These are phyloP conservation scores for Marasmarcha lunaedactyla DNA, from an alignment of 2,888 invertebrate species.

Conservation along the genomic window DNA sequence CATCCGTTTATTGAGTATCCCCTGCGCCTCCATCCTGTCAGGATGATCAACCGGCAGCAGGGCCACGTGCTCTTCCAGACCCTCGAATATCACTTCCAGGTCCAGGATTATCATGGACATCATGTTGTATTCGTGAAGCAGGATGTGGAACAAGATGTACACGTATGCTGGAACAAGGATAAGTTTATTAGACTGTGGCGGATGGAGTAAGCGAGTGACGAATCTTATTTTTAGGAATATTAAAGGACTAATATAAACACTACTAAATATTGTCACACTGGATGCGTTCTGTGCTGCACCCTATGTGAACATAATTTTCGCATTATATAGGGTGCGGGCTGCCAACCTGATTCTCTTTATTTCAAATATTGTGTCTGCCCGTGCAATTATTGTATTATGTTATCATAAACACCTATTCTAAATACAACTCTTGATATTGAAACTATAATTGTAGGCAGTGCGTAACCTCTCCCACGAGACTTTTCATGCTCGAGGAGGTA, in stretches of 20 bases:
- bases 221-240: background rate
- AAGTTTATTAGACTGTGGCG: background rate
- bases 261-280: too few species aligned
- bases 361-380: too few species aligned
- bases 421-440: too few species aligned
- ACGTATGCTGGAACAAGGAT: conserved; percentile 32
- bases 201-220: background rate
- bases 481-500: too few species aligned
- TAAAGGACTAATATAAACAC: background rate
- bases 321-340: too few species aligned
- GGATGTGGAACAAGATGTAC: conserved; percentile 36
- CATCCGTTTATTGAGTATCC: conserved; percentile 27
- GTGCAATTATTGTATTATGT: too few species aligned
- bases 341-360: too few species aligned
- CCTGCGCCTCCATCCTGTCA: conserved; percentile 23
- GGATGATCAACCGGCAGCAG: conserved; percentile 20
- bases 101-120: conserved; percentile 38
- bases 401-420: too few species aligned
- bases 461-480: too few species aligned
- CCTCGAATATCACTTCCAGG: conserved; percentile 34
- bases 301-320: too few species aligned
- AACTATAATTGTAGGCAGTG: too few species aligned
- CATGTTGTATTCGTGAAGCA: conserved; percentile 34
- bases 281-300: too few species aligned
- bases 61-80: conserved; percentile 28